These are phyloP conservation scores for Nomada flava DNA, from an alignment of 2,888 invertebrate species.

Conservation along the genomic window DNA sequence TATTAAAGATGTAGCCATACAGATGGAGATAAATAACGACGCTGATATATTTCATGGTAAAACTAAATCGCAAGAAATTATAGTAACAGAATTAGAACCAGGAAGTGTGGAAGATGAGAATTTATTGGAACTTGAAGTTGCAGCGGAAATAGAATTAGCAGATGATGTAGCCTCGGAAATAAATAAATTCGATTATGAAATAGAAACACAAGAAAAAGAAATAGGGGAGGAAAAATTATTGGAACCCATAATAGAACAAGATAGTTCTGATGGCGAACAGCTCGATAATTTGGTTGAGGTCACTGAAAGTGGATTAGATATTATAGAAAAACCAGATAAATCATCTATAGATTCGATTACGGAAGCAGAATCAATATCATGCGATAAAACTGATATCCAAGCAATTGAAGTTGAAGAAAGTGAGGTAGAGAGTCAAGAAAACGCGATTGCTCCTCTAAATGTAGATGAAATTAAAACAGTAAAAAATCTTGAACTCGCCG, in stretches of 20 bases:
- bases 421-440: conserved; percentile 10
- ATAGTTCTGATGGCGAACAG: conserved; percentile 78
- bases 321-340: conserved; percentile 63
- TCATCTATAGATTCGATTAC: conserved; percentile 3
- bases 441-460: not conserved
- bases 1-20: conserved; percentile 26
- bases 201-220: conserved; percentile 10
- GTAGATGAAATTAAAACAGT: conserved; percentile 23
- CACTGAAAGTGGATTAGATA: conserved; percentile 71
- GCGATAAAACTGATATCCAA: conserved; percentile 10
- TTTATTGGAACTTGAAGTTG: conserved; percentile 69
- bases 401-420: not conserved
- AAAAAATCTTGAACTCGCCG: not conserved
- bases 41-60: conserved; percentile 16
- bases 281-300: conserved; percentile 77
- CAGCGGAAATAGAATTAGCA: conserved; percentile 65
- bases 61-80: conserved; percentile 42
- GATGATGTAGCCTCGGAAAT: conserved; percentile 50
- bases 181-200: not conserved
- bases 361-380: conserved; percentile 1
- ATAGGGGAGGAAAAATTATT: conserved; percentile 1
- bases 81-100: conserved; percentile 64
- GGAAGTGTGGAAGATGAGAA: conserved; percentile 56
- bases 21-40: conserved; percentile 45
- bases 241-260: conserved; percentile 62